Evolutionary conservation across 2,797 vertebrate genomes (phyloP).

Genomic region (Ctenochaetus hawaiiensis): DNA sequence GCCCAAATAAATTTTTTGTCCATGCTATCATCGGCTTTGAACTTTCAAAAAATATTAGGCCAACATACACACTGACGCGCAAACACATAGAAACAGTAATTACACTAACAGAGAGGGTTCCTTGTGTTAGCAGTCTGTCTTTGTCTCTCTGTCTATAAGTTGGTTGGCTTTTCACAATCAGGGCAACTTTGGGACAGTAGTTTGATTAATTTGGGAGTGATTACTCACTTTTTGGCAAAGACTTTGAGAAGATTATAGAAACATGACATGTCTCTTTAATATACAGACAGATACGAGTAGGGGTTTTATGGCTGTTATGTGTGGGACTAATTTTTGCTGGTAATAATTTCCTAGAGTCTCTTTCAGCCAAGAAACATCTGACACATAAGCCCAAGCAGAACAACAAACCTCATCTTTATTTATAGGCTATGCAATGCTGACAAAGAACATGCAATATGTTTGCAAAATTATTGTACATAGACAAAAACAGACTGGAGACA

Average conservation of each 20-base stretch:
- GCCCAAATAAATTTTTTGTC: neutral
- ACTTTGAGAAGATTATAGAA: no score
- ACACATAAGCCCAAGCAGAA: no score
- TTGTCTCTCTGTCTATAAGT: no score
- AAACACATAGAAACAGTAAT: neutral
- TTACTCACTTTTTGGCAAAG: neutral
- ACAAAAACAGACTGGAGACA: slow-evolving; percentile 4
- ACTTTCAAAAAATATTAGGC: neutral
- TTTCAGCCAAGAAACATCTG: no score
- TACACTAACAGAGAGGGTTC: neutral
- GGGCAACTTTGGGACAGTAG: neutral
- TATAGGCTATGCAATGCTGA: no score
- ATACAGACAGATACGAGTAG: no score
- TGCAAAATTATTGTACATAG: neutral
- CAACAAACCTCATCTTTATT: no score
- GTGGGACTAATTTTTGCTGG: no score
- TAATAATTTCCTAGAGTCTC: no score
- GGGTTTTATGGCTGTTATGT: no score
- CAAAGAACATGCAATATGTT: no score
- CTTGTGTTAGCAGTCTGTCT: neutral
- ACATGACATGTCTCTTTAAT: no score
- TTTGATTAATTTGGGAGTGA: neutral
- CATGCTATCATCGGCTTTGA: slow-evolving; percentile 11
- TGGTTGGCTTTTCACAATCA: slow-evolving; percentile 8
- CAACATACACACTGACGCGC: neutral